Base-by-base conservation (phyloP, 37 sponge, comb jelly and placozoan species). In the Tethya wilhelma region DNA sequence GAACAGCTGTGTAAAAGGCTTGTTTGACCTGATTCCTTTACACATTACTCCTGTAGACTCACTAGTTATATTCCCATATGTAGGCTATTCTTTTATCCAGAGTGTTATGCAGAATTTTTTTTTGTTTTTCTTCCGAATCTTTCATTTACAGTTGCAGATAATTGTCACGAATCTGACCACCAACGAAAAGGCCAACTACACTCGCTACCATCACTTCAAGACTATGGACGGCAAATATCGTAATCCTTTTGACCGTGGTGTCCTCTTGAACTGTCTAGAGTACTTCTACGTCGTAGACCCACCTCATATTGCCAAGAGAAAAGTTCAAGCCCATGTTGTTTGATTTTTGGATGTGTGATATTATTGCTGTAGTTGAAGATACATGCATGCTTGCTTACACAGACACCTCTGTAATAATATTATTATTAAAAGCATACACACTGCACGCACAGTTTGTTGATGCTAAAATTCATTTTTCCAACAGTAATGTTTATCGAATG, bases 171-270 rank as follows among this genome's bases (percentile, higher is more conserved):
- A 93, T 63, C 12, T 96, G 67, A 93, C 97, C 3, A 93, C 91
- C 4, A 87, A 90, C 56, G 97, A 96, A 72, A 76, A 83, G 59
- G 74, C 83, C 4, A 84, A 87, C 70, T 86, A 77, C 62, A 44
- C 49, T 5, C 91, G 91, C 25, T 96, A 93, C 77, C 64, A 84
- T 28, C 88, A 89, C 58, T 90, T 96, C 83, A 79, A 64, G 60
- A 74, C 64, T 0, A 41, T 65, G 3, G 69, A 87, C 14, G 97
- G 97, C 2, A 73, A 26, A 2, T 93, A 60, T 64, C 63, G 78
- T 7, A 96, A 96, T 42, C 97, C 97, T 0, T 96, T 92, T 69
- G 79, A 81, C 65, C 84, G 86, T 30, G 94, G 97, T 9, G 0
- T 96, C 23, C 33, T 86, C 31, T 59, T 33, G 45, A 96, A 96